Conservation (phyloP, 2,888 invertebrate genomes). For the Eupithecia subumbrata region DNA sequence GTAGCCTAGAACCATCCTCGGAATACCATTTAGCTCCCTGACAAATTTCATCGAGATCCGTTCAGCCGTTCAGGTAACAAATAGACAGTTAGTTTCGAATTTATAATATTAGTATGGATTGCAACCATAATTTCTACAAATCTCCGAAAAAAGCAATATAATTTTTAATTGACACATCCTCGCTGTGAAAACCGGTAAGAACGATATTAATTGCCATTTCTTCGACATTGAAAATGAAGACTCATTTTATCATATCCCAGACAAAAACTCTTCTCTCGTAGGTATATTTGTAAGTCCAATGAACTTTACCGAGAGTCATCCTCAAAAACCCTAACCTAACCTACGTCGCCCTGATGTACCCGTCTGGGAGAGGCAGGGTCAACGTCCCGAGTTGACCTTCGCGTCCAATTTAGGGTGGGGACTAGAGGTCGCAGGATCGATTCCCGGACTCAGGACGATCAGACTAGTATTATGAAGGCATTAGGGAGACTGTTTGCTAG, state of each 20-base stretch:
- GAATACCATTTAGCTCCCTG: too few relatives aligned
- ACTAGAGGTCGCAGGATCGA: conserved; percentile 20
- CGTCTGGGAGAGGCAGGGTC: conserved; percentile 18
- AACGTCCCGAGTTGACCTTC: conserved; percentile 24
- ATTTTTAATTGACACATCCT: too few relatives aligned
- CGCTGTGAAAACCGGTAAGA: neutral
- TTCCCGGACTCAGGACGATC: neutral
- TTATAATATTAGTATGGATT: too few relatives aligned
- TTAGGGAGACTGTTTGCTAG: neutral
- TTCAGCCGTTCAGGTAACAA: too few relatives aligned
- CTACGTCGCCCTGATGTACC: conserved; percentile 18
- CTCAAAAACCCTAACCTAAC: conserved; percentile 18
- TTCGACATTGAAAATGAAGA: neutral
- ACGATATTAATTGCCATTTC: neutral
- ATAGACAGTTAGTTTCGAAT: too few relatives aligned
- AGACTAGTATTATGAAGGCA: neutral
- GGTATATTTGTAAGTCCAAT: neutral
- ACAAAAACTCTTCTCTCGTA: neutral
- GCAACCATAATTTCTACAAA: neutral
- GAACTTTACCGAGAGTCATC: conserved; percentile 2
- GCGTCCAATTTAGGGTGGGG: conserved; percentile 5
- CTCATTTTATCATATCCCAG: neutral
- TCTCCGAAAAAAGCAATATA: too few relatives aligned
- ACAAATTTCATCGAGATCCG: too few relatives aligned
- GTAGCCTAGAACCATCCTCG: too few relatives aligned